Conservation (phyloP, 2,888 invertebrate genomes). For the Ormyrus pomaceus region DNA sequence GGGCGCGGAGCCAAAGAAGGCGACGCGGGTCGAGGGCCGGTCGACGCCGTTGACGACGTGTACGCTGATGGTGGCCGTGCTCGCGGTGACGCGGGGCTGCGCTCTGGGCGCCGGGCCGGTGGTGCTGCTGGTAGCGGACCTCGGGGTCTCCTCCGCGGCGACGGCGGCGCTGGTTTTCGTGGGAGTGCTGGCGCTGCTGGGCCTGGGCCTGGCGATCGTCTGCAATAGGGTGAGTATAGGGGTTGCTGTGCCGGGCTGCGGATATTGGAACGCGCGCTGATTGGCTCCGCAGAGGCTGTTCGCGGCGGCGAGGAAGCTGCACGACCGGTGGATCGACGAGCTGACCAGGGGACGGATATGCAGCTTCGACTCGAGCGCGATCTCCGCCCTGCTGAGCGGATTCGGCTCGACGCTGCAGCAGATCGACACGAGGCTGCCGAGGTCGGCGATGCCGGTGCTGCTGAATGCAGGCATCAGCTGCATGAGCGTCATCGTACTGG, state of each 20-base stretch:
- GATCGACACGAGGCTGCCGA: conserved; percentile 78
- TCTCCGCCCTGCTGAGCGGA: conserved; percentile 77
- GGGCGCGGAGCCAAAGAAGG: no score
- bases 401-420: conserved; percentile 79
- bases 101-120: no score
- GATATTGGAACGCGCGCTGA: not conserved
- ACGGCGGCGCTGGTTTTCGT: no score
- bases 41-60: no score
- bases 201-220: conserved; percentile 52
- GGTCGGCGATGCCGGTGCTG: conserved; percentile 77
- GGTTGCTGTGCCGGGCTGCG: not conserved
- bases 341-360: conserved; percentile 76
- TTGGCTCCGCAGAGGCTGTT: conserved; percentile 67
- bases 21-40: no score
- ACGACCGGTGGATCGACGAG: conserved; percentile 75
- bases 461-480: conserved; percentile 77
- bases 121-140: no score
- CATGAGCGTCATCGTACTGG: conserved; percentile 75
- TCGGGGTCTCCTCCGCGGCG: no score
- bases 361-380: conserved; percentile 77
- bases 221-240: conserved; percentile 59
- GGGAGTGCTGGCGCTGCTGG: no score
- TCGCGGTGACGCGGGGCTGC: no score
- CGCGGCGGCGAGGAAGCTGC: conserved; percentile 77
- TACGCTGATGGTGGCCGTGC: no score